A percentile compares a stretch with the other conserved stretches of the same genome.
Conservation (phyloP, 92 coral and sea anemone genomes). For the Metridium senile region DNA sequence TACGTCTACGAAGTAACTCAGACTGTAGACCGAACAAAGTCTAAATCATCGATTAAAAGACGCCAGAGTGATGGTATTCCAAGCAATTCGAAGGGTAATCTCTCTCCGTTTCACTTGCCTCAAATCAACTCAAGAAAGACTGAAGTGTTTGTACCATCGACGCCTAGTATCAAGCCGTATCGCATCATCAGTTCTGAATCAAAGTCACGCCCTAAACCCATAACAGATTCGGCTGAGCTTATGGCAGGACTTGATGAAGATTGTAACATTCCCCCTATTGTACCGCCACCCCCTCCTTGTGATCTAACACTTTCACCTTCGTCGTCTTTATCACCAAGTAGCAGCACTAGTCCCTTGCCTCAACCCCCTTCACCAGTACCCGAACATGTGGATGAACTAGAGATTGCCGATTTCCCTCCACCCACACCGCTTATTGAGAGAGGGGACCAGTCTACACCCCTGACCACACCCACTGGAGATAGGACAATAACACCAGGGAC, state of each 20-base stretch:
- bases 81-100: slow-evolving; percentile 18
- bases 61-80: slow-evolving; percentile 46
- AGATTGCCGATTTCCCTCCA: slow-evolving; percentile 81
- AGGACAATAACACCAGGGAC: slow-evolving; percentile 69
- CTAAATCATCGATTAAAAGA: slow-evolving; percentile 38
- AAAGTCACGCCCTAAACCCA: slow-evolving; percentile 72
- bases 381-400: slow-evolving; percentile 60
- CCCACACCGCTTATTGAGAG: slow-evolving; percentile 58
- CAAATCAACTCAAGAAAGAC: slow-evolving; percentile 53
- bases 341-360: slow-evolving; percentile 56
- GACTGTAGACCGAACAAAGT: slow-evolving; percentile 13
- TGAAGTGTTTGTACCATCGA: slow-evolving; percentile 54
- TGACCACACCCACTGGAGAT: slow-evolving; percentile 35
- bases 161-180: slow-evolving; percentile 49
- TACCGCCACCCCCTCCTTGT: slow-evolving; percentile 34
- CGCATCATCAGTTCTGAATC: slow-evolving; percentile 39
- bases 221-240: slow-evolving; percentile 53
- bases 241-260: slow-evolving; percentile 62
- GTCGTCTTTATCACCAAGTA: neutral
- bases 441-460: slow-evolving; percentile 23
- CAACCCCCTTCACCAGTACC: slow-evolving; percentile 83
- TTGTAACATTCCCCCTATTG: slow-evolving; percentile 17
- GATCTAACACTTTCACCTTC: slow-evolving; percentile 4
- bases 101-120: slow-evolving; percentile 69
- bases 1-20: slow-evolving; percentile 22